Evolutionary conservation across 2,113 vertebrate genomes (phyloP), one percentile per base, ranked within the genome.

Genomic region (Psephotus haematonotus): DNA sequence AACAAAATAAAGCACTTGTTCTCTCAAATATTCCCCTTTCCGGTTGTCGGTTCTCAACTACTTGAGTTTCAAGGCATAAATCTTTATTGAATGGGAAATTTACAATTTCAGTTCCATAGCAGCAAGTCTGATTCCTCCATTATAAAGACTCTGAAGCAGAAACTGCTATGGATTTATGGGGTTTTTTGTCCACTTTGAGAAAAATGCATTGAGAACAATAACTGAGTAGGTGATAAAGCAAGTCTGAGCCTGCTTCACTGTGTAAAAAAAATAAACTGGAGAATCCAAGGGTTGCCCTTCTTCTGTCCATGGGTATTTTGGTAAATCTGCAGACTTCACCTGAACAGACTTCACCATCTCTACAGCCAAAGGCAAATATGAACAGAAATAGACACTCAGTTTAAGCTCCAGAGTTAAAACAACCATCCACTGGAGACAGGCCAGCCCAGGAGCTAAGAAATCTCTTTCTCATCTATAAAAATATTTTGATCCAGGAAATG

Each of bases 111-210:
- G 28, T 52, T 76, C 22, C 37, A 82, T 49, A 82, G 8, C 16
- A 77, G 20, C 11, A 79, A 65, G 22, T 77, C 76, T 2, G 2
- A 20, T 74, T 82, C 11, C 22, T 80, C 41, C 2, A 0, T 70
- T 80, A 25, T 33, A 93, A 87, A 82, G 41, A 52, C 17, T 31
- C 17, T 37, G 53, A 92, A 90, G 7, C 9, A 65, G 49, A 49
- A 92, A 80, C 35, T 3, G 1, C 37, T 49, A 43, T 52, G 52
- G n/a, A 63, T 63, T 81, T 47, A 69, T 25, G 17, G 6, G 24
- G 1, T 0, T 1, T 6, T 23, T 53, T 15, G 3, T 25, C 33
- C 6, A 27, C 33, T 72, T 68, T 19, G 47, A 59, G 44, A 90
- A 82, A 94, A 90, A 85, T 37, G 23, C 10, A 23, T 8, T 79